A percentile compares a stretch with the other conserved stretches of the same genome.
These are phyloP conservation scores for Drosophila mettleri DNA, from an alignment of 2,888 invertebrate genomes.

Conservation along the genomic window DNA sequence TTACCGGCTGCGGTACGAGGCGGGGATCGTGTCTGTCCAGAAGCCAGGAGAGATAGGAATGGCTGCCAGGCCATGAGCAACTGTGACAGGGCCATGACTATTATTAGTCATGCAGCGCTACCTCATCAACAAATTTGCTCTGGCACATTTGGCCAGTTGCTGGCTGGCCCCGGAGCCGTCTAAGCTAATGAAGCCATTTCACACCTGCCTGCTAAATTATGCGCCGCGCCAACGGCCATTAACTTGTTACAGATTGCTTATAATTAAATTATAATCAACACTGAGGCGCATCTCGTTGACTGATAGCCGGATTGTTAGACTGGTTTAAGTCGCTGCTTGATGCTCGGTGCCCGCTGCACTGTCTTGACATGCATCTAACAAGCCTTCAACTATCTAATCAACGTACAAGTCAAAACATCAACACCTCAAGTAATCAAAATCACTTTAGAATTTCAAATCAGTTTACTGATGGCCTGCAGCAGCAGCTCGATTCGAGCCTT, in stretches of 20 bases:
- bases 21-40: conserved; percentile 30
- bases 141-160: conserved; percentile 26
- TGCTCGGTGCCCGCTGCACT: neutral
- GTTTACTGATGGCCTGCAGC: conserved; percentile 66
- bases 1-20: conserved; percentile 2
- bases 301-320: conserved; percentile 24
- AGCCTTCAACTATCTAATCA: conserved; percentile 77
- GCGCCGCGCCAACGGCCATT: conserved; percentile 58
- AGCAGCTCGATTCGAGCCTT: conserved; percentile 33
- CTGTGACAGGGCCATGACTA: conserved; percentile 66
- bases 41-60: conserved; percentile 18
- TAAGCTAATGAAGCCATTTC: conserved; percentile 76
- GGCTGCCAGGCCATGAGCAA: conserved; percentile 34
- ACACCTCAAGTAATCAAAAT: conserved; percentile 80
- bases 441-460: conserved; percentile 80
- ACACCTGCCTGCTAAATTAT: conserved; percentile 73
- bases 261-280: conserved; percentile 78
- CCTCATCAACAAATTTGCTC: conserved; percentile 45
- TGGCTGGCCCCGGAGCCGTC: conserved; percentile 36
- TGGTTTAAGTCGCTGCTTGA: too few species aligned
- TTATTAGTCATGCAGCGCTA: conserved; percentile 58
- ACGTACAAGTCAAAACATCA: conserved; percentile 80
- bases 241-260: conserved; percentile 76
- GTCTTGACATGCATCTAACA: conserved; percentile 76
- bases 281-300: conserved; percentile 51